Evolutionary conservation across 2,113 vertebrate genomes (phyloP), one percentile per base, ranked within the genome.

Genomic region (Oreochromis niloticus): DNA sequence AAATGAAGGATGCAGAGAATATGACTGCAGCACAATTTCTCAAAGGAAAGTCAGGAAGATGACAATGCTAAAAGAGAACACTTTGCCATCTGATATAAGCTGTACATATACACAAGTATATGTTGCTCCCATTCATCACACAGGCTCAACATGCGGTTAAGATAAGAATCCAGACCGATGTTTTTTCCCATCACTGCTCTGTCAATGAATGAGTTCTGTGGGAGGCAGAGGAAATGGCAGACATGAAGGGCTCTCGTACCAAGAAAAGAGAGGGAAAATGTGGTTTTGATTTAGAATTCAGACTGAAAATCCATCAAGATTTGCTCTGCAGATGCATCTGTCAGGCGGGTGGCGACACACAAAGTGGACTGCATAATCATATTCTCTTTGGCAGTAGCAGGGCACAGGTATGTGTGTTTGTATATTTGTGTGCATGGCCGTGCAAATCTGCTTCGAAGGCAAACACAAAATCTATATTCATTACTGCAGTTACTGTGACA

Each of bases 291-390:
- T 92, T 89, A 86, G 87, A 94, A 94, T 93, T 91, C 90, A 91
- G 87, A 83, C 89, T 87, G 87, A 91, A 94, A 96, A 96, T 96
- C 96, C 94, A 96, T 97, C 96, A 95, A 95, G 88, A 95, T 96
- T 95, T 94, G 93, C 89, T 88, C 92, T 92, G 91, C 92, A 95
- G 95, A 96, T 95, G 94, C 94, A 94, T 94, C 94, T 94, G 95
- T 96, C 96, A 96, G 91, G 87, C 89, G 34, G 83, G 91, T 89
- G 88, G 92, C 85, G 80, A 88, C 85, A 92, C 88, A 94, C 88
- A 93, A 94, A 93, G 90, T 88, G 88, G 91, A 92, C 93, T 91
- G 91, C 88, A 92, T 96, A 92, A 95, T 95, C 89, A 66, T 84
- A 91, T 90, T 93, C 91, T 93, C 83, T 94, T 95, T 93, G 89